Evolutionary conservation across 2,797 vertebrate genomes (phyloP).

Genomic region (Falco naumanni): DNA sequence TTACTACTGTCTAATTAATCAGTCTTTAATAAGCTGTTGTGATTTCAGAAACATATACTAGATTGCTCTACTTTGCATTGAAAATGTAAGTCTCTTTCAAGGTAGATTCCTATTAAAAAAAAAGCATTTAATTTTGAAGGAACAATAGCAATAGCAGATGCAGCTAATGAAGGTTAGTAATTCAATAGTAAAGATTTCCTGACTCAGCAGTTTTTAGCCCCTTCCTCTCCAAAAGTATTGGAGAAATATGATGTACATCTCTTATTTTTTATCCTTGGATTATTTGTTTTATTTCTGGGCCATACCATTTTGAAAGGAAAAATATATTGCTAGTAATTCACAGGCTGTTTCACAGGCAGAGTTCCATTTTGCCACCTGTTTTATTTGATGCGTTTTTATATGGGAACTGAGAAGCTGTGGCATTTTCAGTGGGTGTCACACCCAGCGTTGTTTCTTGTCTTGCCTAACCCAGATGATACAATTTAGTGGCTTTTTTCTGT

Average conservation of each 20-base stretch:
- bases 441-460: not conserved
- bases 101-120: not conserved
- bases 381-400: not conserved
- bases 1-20: not conserved
- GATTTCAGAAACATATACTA: not conserved
- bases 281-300: not conserved
- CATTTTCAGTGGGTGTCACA: not conserved
- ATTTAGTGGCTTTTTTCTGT: constrained; percentile 6
- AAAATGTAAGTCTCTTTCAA: not conserved
- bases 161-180: not conserved
- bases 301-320: not conserved
- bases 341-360: not conserved
- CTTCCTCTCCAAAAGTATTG: not conserved
- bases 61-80: not conserved
- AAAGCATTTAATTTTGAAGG: not conserved
- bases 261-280: not conserved
- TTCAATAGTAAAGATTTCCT: not conserved
- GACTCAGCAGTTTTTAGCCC: not conserved
- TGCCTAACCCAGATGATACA: constrained; percentile 1
- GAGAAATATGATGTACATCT: not conserved
- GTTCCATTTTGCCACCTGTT: not conserved
- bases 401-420: not conserved
- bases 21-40: not conserved
- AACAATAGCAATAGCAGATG: not conserved
- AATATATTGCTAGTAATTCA: not conserved